These are phyloP conservation scores for Acanthosepion pharaonis DNA, from an alignment of 2,888 invertebrate species.

Conservation along the genomic window DNA sequence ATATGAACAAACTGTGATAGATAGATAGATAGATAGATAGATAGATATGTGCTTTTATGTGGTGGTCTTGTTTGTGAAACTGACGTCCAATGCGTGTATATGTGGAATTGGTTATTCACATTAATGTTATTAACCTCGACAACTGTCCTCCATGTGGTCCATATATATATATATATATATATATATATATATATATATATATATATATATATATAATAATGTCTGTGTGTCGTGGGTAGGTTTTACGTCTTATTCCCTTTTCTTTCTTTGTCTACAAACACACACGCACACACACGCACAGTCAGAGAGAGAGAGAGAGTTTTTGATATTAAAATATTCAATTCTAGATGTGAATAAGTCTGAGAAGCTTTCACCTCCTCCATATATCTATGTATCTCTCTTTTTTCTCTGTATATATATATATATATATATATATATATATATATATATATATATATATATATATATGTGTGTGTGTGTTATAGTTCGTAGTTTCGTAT, in stretches of 20 bases:
- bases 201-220: not conserved
- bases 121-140: too few relatives aligned
- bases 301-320: too few relatives aligned
- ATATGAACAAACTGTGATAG: too few relatives aligned
- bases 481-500: too few relatives aligned
- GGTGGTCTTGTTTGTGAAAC: not conserved
- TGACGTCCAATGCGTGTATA: not conserved
- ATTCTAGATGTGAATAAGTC: too few relatives aligned
- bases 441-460: slow-evolving; percentile 10
- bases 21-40: too few relatives aligned
- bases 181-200: not conserved
- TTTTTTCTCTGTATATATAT: not conserved
- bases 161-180: not conserved
- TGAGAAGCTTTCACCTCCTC: not conserved
- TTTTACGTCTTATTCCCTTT: too few relatives aligned
- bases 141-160: not conserved
- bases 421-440: slow-evolving; percentile 24
- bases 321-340: too few relatives aligned
- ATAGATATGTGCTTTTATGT: not conserved
- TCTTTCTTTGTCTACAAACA: too few relatives aligned
- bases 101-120: not conserved
- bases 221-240: not conserved
- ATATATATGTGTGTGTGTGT: not conserved
- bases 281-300: too few relatives aligned
- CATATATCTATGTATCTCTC: not conserved